Evolutionary conservation across 2,888 invertebrate genomes (phyloP).

Genomic region (Drosophila testacea): DNA sequence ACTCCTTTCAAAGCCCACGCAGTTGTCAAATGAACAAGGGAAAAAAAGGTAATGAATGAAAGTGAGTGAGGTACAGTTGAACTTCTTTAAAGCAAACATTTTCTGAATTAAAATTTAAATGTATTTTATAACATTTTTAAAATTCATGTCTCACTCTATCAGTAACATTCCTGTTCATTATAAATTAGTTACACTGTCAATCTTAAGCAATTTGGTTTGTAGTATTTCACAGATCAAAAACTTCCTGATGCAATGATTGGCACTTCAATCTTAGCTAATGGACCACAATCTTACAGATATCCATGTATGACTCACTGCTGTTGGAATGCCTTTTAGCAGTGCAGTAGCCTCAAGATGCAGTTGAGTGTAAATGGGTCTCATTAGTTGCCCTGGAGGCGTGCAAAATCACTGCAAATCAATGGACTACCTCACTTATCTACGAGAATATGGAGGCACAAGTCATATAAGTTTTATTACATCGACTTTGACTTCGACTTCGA

Average conservation of each 20-base stretch:
- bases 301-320: slow-evolving; percentile 7
- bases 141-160: too few relatives aligned
- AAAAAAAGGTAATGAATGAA: slow-evolving; percentile 24
- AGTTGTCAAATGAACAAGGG: slow-evolving; percentile 10
- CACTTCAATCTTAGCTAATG: slow-evolving; percentile 17
- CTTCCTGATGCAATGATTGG: slow-evolving; percentile 16
- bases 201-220: slow-evolving; percentile 4
- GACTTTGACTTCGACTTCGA: background rate
- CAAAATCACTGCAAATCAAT: slow-evolving; percentile 28
- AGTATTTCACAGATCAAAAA: slow-evolving; percentile 12
- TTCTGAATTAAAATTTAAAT: too few relatives aligned
- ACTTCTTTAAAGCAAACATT: background rate
- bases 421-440: slow-evolving; percentile 27
- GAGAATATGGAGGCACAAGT: slow-evolving; percentile 1
- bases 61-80: slow-evolving; percentile 12
- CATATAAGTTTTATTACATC: slow-evolving; percentile 41
- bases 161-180: background rate
- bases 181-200: background rate
- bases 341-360: slow-evolving; percentile 40
- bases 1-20: slow-evolving; percentile 34
- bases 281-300: background rate
- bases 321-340: slow-evolving; percentile 21
- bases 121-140: too few relatives aligned
- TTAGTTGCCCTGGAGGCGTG: slow-evolving; percentile 44
- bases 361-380: slow-evolving; percentile 40